Base-by-base conservation (phyloP, 1,140 invertebrate species). In the Drosophila parvula region DNA sequence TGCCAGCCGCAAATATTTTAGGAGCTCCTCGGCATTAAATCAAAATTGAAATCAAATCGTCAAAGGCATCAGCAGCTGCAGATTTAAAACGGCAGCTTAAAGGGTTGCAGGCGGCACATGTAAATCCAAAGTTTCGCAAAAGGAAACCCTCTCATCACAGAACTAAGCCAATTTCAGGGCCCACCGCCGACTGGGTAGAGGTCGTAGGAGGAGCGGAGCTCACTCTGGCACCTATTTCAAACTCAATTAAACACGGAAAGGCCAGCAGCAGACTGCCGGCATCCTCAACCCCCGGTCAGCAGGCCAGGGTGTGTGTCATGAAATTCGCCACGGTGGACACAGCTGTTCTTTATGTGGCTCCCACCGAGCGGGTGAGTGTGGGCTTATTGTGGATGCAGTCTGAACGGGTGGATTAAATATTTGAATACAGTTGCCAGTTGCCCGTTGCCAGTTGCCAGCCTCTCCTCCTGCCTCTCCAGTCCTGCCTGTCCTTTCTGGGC, bases 231-330 rank as follows among this genome's bases (percentile, higher is more conserved):
- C 80, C 84, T 83, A 89, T 89, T 88, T 88, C 84, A 88, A 88
- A 88, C 83, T 88, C 83, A 88, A 88, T 88, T 88, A 88, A 88
- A 83, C 83, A 88, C 83, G 80, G 68, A 70, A 80, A 48, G 57
- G 48, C 56, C 81, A 61, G 43, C 50, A 51, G 30, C 50, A 40
- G 22, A 3, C 34, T 40, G 43, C 18, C 32, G 43, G 50, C 22
- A 38, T 40, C 28, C 41, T 7, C 38, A n/a, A 6, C 34, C 30
- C 40, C 11, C 47, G 22, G 38, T 43, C 32, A 9, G 18, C 34
- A 11, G 12, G 5, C 9, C 30, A 22, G 32, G 47, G 48, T 71
- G 68, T 58, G 65, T 58, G 65, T 48, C 65, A 70, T 71, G 68
- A 71, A 71, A 71, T 71, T 43, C 68, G 56, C 51, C 51, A 71